Evolutionary conservation across 2,113 vertebrate genomes (phyloP).

Genomic region (Pedionomus torquatus): DNA sequence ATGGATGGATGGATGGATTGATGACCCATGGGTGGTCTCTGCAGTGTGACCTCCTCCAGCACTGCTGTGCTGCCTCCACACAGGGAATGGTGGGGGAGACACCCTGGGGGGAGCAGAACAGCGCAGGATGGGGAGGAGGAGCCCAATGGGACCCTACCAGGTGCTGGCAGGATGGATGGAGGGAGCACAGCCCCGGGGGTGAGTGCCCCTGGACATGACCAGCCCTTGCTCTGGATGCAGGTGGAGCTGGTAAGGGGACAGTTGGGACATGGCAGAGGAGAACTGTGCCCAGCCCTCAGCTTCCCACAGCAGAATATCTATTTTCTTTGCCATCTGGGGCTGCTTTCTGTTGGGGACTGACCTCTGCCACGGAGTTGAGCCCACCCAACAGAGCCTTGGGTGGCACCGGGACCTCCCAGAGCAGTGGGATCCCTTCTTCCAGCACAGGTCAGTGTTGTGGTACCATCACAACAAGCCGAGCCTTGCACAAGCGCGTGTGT

Average conservation of each 20-base stretch:
- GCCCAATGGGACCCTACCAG: background rate
- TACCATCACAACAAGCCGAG: background rate
- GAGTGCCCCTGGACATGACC: background rate
- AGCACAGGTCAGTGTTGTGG: accelerated
- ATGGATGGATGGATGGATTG: too few relatives aligned
- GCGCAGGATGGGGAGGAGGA: background rate
- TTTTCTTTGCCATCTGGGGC: background rate
- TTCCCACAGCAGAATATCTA: background rate
- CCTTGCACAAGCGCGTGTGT: background rate
- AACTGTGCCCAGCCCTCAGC: too few relatives aligned
- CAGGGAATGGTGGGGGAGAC: background rate
- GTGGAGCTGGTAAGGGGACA: background rate
- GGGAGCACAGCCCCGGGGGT: background rate
- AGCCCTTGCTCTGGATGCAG: background rate
- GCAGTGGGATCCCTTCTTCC: accelerated
- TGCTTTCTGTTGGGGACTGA: background rate
- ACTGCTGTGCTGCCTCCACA: too few relatives aligned
- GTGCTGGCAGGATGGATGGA: background rate
- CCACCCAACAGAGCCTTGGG: accelerated
- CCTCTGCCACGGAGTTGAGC: background rate
- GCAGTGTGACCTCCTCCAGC: background rate
- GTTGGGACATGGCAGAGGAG: too few relatives aligned
- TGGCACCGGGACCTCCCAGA: background rate
- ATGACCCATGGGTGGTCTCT: too few relatives aligned
- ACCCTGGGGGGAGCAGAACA: background rate